A percentile compares a stretch with the other conserved stretches of the same genome.
Conservation (phyloP, 2,888 invertebrate genomes). For the Nebria salina region DNA sequence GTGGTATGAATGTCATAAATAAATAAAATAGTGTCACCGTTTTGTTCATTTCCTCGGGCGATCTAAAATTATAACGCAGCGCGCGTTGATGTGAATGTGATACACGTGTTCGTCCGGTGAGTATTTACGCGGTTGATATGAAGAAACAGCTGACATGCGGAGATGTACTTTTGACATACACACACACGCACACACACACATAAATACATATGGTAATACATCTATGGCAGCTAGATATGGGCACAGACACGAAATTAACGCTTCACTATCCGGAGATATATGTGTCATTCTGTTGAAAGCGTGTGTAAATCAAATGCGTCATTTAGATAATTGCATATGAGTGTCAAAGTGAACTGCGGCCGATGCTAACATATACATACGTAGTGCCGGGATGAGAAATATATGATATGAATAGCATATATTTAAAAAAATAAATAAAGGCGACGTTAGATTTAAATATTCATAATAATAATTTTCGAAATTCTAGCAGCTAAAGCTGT, state of each 20-base stretch:
- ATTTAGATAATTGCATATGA: constrained; percentile 48
- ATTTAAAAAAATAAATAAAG: no score
- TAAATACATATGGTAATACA: not conserved
- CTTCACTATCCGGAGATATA: constrained; percentile 46
- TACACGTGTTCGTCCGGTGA: not conserved
- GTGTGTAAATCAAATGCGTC: constrained; percentile 47
- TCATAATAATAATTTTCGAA: no score
- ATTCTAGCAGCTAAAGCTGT: no score
- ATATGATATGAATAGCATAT: no score
- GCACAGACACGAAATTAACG: constrained; percentile 39
- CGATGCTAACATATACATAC: not conserved
- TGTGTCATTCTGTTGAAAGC: constrained; percentile 48
- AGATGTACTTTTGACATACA: not conserved
- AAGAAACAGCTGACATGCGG: not conserved
- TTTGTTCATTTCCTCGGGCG: not conserved
- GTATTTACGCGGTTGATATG: not conserved
- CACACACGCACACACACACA: not conserved
- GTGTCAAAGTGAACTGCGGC: constrained; percentile 40
- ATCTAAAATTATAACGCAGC: not conserved
- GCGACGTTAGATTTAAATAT: no score
- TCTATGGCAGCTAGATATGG: not conserved
- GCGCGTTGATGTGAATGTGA: not conserved
- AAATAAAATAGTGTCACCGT: not conserved
- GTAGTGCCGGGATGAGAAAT: not conserved
- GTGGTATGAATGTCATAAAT: not conserved